phyloP scores from a whole-genome alignment of 2,113 vertebrate species.

The Oenanthe oenanthe region DNA sequence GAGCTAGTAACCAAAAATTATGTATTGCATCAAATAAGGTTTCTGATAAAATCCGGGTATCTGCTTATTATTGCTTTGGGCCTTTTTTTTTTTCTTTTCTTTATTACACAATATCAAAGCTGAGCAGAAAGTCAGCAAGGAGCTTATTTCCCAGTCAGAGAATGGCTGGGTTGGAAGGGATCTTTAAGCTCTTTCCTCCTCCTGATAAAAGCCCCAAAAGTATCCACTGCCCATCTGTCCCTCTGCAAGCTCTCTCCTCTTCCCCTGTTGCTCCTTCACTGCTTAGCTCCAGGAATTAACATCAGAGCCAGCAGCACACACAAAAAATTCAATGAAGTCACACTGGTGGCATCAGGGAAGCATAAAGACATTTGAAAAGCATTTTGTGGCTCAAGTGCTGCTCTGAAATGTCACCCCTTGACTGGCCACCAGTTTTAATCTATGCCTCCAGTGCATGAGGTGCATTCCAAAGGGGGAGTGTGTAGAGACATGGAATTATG shows the following conservation, averaged over 20 bases:
- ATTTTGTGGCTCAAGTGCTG: not conserved
- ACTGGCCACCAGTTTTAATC: not conserved
- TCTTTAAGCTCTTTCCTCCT: not conserved
- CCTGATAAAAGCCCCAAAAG: not conserved
- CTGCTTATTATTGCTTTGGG: not conserved
- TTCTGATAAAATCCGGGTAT: slow-evolving; percentile 37
- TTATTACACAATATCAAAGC: slow-evolving; percentile 16
- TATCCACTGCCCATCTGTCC: not conserved
- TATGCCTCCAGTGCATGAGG: not conserved
- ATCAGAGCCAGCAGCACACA: not conserved
- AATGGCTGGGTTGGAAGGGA: not conserved
- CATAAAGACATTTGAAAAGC: not conserved
- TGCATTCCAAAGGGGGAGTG: not conserved
- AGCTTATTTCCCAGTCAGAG: not conserved
- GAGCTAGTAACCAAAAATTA: slow-evolving; percentile 43
- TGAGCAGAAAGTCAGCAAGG: slow-evolving; percentile 5
- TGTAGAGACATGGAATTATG: not conserved
- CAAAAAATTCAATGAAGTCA: rapidly evolving
- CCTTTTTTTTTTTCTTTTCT: not conserved
- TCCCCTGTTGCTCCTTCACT: not conserved
- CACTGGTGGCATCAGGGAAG: not conserved
- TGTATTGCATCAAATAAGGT: slow-evolving; percentile 40
- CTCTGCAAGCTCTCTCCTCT: not conserved
- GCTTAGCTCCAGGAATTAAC: not conserved
- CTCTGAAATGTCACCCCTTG: not conserved